phyloP scores from a whole-genome alignment of 2,888 invertebrate genomes.

The Lacanobia oleracea region DNA sequence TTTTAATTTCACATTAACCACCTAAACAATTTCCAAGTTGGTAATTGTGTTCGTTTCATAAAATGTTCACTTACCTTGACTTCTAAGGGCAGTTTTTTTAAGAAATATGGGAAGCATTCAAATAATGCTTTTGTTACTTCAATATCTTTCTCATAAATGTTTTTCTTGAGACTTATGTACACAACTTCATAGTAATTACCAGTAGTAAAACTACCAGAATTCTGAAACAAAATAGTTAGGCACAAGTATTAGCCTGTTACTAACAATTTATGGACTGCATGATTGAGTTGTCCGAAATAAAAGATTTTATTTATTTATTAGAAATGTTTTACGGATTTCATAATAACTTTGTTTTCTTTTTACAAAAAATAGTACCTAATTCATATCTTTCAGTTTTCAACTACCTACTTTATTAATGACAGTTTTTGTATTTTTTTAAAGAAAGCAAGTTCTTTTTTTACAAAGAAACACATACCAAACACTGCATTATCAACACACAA shows the following conservation, averaged over 20 bases:
- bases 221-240: constrained; percentile 59
- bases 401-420: too few relatives aligned
- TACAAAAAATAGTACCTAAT: too few relatives aligned
- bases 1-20: not conserved
- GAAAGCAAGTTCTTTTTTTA: not conserved
- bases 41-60: not conserved
- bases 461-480: constrained; percentile 77
- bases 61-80: constrained; percentile 72
- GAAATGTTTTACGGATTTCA: too few relatives aligned
- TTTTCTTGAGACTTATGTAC: constrained; percentile 76
- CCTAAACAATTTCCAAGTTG: too few relatives aligned
- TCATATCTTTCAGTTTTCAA: too few relatives aligned
- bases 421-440: too few relatives aligned
- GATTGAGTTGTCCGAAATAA: too few relatives aligned
- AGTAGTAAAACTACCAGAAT: constrained; percentile 70
- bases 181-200: constrained; percentile 87
- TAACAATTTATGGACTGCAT: too few relatives aligned
- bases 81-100: constrained; percentile 74
- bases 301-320: too few relatives aligned
- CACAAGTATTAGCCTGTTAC: too few relatives aligned
- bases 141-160: constrained; percentile 76
- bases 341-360: too few relatives aligned
- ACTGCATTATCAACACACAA: constrained; percentile 75
- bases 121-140: constrained; percentile 76
- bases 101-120: constrained; percentile 73